phyloP scores from a whole-genome alignment of 2,113 vertebrate genomes.

The Heterocephalus glaber region DNA sequence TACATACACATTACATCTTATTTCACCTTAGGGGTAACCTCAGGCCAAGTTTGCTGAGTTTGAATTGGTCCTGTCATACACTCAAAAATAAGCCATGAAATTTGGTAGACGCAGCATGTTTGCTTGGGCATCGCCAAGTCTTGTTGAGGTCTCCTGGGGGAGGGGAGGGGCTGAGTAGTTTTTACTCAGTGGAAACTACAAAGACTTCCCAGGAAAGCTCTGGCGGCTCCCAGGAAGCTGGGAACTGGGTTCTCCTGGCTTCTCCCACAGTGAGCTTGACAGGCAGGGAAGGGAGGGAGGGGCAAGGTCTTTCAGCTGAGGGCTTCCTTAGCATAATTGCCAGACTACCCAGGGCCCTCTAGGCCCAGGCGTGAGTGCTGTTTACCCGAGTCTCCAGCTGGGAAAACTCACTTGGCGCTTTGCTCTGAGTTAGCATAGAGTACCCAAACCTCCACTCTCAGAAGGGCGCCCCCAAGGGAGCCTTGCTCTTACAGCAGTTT shows the following conservation, averaged over 20 bases:
- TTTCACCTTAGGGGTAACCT: conserved; percentile 58
- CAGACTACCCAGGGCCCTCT: not conserved
- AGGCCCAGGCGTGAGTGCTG: not conserved
- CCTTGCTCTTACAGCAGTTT: conserved; percentile 55
- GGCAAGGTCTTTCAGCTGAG: not conserved
- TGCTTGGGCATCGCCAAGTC: conserved; percentile 52
- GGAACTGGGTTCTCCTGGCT: conserved; percentile 34
- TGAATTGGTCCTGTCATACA: conserved; percentile 43
- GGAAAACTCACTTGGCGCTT: conserved; percentile 52
- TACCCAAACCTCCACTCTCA: conserved; percentile 1
- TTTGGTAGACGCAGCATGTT: conserved; percentile 22
- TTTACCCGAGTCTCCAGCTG: conserved; percentile 1
- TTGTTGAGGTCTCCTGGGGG: conserved; percentile 43
- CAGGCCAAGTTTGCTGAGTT: conserved; percentile 40
- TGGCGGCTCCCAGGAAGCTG: conserved; percentile 43
- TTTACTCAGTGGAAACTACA: conserved; percentile 53
- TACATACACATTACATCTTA: not conserved
- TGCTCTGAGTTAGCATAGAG: conserved; percentile 66
- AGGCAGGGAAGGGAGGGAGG: not conserved
- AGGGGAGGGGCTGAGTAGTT: conserved; percentile 6
- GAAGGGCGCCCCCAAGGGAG: conserved; percentile 59
- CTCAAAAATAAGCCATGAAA: not conserved
- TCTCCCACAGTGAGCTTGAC: conserved; percentile 45
- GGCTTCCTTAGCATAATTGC: not conserved
- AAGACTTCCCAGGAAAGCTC: conserved; percentile 63